These are phyloP conservation scores for Phocides pigmalion DNA, from an alignment of 1,140 invertebrate species.

Conservation along the genomic window DNA sequence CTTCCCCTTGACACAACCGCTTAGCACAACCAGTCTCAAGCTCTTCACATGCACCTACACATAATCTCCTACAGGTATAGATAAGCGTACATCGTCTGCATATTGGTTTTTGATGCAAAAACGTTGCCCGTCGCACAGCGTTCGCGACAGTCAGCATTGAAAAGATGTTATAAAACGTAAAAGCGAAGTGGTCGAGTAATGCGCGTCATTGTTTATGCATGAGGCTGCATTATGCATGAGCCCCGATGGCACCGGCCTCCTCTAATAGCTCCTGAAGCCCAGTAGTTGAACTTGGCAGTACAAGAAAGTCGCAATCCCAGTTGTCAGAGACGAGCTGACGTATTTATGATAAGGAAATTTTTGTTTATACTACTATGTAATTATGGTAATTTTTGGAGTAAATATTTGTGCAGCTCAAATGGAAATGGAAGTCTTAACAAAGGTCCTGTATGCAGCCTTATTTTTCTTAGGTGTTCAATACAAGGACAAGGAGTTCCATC, in stretches of 20 bases:
- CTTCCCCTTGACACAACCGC: too few species aligned
- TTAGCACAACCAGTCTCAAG: too few species aligned
- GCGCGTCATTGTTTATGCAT: slow-evolving; percentile 67
- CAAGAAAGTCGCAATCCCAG: slow-evolving; percentile 21
- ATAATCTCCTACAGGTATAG: slow-evolving; percentile 2
- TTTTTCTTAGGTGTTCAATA: too few species aligned
- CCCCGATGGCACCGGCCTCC: slow-evolving; percentile 51
- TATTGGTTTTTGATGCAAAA: slow-evolving; percentile 34
- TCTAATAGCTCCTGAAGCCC: slow-evolving; percentile 50
- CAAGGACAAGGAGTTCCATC: too few species aligned
- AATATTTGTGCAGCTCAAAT: too few species aligned
- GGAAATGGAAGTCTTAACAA: too few species aligned
- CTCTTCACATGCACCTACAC: neutral
- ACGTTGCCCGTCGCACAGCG: slow-evolving; percentile 6
- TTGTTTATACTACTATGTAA: neutral
- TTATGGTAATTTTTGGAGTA: too few species aligned
- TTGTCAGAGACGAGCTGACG: slow-evolving; percentile 13
- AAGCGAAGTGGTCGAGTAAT: slow-evolving; percentile 55
- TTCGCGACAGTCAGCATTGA: slow-evolving; percentile 43
- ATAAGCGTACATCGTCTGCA: slow-evolving; percentile 10
- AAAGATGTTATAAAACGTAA: slow-evolving; percentile 52
- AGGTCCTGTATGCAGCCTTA: too few species aligned
- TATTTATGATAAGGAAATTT: neutral
- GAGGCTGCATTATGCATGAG: slow-evolving; percentile 73
- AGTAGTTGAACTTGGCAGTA: slow-evolving; percentile 36